phyloP scores from a whole-genome alignment of 2,797 vertebrate species.

The Ambastaia sidthimunki region DNA sequence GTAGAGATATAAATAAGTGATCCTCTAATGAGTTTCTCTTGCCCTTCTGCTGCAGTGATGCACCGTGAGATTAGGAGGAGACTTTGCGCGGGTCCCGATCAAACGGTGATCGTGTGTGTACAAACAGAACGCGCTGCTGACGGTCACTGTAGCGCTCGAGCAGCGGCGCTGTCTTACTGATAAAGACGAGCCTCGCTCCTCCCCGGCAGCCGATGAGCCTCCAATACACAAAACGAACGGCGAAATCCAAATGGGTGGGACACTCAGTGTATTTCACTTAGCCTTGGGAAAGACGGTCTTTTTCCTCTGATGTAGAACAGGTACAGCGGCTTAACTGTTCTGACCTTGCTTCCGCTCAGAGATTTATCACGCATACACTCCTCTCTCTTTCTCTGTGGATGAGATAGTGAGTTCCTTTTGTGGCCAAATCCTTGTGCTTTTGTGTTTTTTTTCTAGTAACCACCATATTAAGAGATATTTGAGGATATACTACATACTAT shows the following conservation, averaged over 20 bases:
- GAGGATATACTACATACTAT: no score
- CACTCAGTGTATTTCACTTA: constrained; percentile 55
- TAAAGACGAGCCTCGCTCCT: constrained; percentile 65
- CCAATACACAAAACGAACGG: constrained; percentile 56
- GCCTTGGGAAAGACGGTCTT: constrained; percentile 35
- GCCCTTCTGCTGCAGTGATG: constrained; percentile 73
- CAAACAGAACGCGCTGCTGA: constrained; percentile 57
- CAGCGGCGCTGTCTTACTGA: constrained; percentile 71
- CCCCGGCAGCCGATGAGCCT: constrained; percentile 47
- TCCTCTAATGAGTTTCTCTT: constrained; percentile 45
- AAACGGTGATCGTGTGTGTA: constrained; percentile 48
- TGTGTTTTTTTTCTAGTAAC: not conserved
- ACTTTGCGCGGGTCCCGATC: constrained; percentile 65
- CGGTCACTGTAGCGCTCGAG: constrained; percentile 60
- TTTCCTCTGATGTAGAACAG: constrained; percentile 50
- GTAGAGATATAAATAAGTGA: constrained; percentile 53
- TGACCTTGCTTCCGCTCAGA: constrained; percentile 24
- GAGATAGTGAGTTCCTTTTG: not conserved
- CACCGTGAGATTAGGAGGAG: constrained; percentile 69
- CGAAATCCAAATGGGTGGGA: constrained; percentile 61
- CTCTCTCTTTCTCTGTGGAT: not conserved
- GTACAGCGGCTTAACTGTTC: constrained; percentile 40
- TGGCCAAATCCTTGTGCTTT: not conserved
- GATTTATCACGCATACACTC: constrained; percentile 10
- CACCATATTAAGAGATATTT: not conserved